phyloP scores from a whole-genome alignment of 2,888 invertebrate species.

The Dione vanillae region DNA sequence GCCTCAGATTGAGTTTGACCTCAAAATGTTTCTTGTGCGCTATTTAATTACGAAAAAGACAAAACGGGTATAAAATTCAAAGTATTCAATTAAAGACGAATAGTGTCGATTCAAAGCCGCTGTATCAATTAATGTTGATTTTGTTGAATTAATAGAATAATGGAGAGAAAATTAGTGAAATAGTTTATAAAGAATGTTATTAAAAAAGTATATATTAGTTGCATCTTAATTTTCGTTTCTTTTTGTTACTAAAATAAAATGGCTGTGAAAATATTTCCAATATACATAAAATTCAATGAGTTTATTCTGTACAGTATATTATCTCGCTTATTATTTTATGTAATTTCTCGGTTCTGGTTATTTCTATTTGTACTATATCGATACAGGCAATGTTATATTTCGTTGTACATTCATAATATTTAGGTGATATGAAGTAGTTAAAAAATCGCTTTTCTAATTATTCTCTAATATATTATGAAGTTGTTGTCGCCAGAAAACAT shows the following conservation, averaged over 20 bases:
- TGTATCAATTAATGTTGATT: background rate
- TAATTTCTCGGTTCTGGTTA: background rate
- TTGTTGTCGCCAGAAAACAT: slow-evolving; percentile 3
- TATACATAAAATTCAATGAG: slow-evolving; percentile 31
- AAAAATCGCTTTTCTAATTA: background rate
- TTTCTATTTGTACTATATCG: background rate
- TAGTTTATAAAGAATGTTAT: too few relatives aligned
- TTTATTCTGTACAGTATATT: background rate
- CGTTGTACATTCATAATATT: background rate
- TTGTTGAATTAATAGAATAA: background rate
- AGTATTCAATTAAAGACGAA: slow-evolving; percentile 6
- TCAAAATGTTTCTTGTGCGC: background rate
- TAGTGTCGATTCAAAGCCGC: background rate
- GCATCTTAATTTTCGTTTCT: slow-evolving; percentile 23
- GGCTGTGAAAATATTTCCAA: slow-evolving; percentile 50
- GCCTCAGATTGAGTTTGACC: background rate
- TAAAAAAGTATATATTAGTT: slow-evolving; percentile 1
- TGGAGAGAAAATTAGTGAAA: background rate
- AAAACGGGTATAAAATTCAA: slow-evolving; percentile 19
- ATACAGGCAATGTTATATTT: background rate
- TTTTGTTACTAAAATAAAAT: slow-evolving; percentile 44
- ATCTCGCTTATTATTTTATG: background rate
- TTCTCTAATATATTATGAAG: background rate
- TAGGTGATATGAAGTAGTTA: background rate
- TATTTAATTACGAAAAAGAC: slow-evolving; percentile 19